Evolutionary conservation across 1,140 invertebrate species (phyloP).

Genomic region (Cydia fagiglandana): DNA sequence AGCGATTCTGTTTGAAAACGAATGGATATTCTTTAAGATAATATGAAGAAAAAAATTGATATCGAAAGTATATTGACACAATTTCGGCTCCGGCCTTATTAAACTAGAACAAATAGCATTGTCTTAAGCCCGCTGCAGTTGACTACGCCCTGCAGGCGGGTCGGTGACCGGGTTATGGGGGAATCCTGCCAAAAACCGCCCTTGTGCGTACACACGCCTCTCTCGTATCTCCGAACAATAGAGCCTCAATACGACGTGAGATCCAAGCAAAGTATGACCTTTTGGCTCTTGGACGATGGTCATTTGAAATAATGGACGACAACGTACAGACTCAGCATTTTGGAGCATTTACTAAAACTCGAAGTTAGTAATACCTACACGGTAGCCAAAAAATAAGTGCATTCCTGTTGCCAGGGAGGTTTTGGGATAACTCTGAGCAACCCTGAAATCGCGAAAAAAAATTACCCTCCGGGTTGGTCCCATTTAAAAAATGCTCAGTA

Average conservation of each 20-base stretch:
- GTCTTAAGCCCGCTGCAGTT: background rate
- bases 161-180: conserved; percentile 7
- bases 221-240: background rate
- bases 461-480: no score
- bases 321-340: background rate
- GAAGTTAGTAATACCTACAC: no score
- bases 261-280: background rate
- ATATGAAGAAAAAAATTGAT: no score
- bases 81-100: background rate
- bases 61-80: no score
- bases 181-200: conserved; percentile 12
- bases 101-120: background rate
- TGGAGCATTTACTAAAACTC: background rate
- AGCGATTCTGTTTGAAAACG: background rate
- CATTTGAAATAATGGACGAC: no score
- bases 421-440: no score
- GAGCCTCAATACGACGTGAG: background rate
- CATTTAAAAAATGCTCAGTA: no score
- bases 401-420: no score
- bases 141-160: conserved; percentile 12
- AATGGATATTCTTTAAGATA: background rate
- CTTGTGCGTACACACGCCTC: background rate
- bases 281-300: background rate
- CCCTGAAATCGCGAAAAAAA: no score
- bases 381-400: no score